Percentiles rank a stretch among this genome's conserved stretches.
Conservation (phyloP, 2,888 invertebrate species). For the Abscondita cerata region DNA sequence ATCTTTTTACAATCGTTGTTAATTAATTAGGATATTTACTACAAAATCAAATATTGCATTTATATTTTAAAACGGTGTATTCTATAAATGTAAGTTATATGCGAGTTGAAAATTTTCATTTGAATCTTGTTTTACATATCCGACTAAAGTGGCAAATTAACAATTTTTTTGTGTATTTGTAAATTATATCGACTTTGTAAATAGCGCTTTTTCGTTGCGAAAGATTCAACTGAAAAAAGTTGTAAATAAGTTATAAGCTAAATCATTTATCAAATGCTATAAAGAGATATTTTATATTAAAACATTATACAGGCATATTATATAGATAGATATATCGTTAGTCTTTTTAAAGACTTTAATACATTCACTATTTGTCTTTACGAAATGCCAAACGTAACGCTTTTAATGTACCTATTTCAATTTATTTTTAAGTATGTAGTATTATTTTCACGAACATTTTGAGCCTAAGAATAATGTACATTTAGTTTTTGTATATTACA, state of each 20-base stretch:
- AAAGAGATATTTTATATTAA: constrained; percentile 9
- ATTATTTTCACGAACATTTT: constrained; percentile 3
- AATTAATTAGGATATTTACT: constrained; percentile 13
- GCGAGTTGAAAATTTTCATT: constrained; percentile 3
- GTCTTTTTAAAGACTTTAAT: constrained; percentile 18
- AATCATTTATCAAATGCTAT: neutral
- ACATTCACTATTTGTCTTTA: constrained; percentile 11
- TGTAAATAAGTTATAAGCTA: constrained; percentile 1
- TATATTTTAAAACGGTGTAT: constrained; percentile 16
- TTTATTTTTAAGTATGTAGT: constrained; percentile 8
- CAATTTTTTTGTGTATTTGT: too few relatives aligned
- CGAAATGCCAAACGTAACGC: constrained; percentile 19
- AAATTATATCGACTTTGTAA: neutral
- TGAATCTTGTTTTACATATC: neutral
- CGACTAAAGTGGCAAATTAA: too few relatives aligned
- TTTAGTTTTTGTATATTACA: constrained; percentile 16
- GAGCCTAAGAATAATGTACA: constrained; percentile 1
- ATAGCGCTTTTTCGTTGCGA: neutral
- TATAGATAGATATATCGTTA: too few relatives aligned
- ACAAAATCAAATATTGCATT: constrained; percentile 15
- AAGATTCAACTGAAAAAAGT: neutral
- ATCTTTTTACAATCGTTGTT: constrained; percentile 16
- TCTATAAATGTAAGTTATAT: constrained; percentile 17
- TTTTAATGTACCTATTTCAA: constrained; percentile 9
- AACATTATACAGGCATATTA: constrained; percentile 1